phyloP scores from a whole-genome alignment of 2,113 vertebrate genomes.

The Laticauda laticaudata region DNA sequence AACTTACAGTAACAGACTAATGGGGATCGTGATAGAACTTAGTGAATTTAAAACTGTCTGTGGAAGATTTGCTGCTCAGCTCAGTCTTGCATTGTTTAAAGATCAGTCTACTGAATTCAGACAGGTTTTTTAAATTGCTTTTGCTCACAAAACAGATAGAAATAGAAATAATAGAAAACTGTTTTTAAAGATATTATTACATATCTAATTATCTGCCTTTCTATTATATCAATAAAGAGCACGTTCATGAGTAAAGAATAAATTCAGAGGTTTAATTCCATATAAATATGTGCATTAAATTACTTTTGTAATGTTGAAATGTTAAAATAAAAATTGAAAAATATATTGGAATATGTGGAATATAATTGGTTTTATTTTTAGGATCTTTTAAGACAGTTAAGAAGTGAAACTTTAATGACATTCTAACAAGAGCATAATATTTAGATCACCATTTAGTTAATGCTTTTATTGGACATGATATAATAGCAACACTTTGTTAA shows the following conservation, averaged over 20 bases:
- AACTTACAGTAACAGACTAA: not conserved
- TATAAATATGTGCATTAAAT: not conserved
- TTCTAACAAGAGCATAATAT: conserved; percentile 12
- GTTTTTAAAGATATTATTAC: not conserved
- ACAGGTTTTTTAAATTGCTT: not conserved
- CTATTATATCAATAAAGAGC: not conserved
- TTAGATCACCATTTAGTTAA: not conserved
- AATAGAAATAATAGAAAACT: not conserved
- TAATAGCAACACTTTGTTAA: not conserved
- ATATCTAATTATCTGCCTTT: not conserved
- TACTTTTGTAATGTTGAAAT: not conserved
- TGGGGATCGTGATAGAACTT: not conserved
- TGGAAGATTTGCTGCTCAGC: not conserved
- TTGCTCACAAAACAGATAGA: not conserved
- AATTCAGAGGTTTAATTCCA: not conserved
- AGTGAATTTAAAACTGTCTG: not conserved
- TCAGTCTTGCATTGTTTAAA: not conserved
- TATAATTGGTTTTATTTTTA: not conserved
- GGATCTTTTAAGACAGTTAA: not conserved
- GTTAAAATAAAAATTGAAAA: not conserved
- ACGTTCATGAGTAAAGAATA: not conserved
- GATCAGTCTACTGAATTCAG: not conserved
- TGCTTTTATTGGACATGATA: not conserved
- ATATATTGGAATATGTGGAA: not conserved
- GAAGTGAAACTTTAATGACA: not conserved